phyloP scores from a whole-genome alignment of 2,888 invertebrate species.

The Miltochrista miniata region DNA sequence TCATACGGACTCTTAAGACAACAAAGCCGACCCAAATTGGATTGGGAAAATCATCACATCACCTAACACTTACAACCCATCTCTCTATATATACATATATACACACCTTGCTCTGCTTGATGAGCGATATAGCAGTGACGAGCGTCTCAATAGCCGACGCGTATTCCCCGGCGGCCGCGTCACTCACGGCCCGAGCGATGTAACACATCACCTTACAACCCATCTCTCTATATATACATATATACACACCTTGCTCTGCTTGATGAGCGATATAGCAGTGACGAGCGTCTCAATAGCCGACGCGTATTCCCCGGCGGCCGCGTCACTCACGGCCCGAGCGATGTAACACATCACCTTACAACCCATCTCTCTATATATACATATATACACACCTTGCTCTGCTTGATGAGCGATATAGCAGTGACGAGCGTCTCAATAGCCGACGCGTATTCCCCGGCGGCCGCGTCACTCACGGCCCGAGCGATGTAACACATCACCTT shows the following conservation, averaged over 20 bases:
- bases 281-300: conserved; percentile 99
- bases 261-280: conserved; percentile 98
- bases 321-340: conserved; percentile 98
- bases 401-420: conserved; percentile 98
- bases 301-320: conserved; percentile 98
- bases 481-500: too few relatives aligned
- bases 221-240: too few relatives aligned
- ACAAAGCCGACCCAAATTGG: too few relatives aligned
- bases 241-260: conserved; percentile 93
- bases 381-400: conserved; percentile 89
- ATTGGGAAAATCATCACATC: too few relatives aligned
- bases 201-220: too few relatives aligned
- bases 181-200: conserved; percentile 98
- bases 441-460: conserved; percentile 98
- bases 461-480: conserved; percentile 98
- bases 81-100: too few relatives aligned
- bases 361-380: too few relatives aligned
- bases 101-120: conserved; percentile 96
- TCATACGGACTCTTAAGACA: too few relatives aligned
- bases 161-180: conserved; percentile 98
- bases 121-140: conserved; percentile 98
- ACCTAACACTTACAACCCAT: too few relatives aligned
- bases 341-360: too few relatives aligned
- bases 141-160: conserved; percentile 99
- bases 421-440: conserved; percentile 99